A percentile compares a stretch with the other conserved stretches of the same genome.
These are phyloP conservation scores for Mimumesa dahlbomi DNA, from an alignment of 2,888 invertebrate species.

Conservation along the genomic window DNA sequence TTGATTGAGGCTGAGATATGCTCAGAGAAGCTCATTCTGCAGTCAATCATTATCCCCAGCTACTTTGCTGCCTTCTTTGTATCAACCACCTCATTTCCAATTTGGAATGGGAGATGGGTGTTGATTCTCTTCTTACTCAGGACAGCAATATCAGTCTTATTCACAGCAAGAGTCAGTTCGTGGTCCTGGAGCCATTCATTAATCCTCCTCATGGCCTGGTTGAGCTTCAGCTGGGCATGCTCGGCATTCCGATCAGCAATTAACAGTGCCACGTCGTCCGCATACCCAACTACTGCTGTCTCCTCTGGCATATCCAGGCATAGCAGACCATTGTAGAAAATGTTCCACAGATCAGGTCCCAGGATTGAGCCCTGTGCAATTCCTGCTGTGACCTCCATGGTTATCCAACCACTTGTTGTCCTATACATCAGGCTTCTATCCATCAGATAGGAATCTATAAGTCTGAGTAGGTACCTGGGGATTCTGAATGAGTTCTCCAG, in stretches of 20 bases:
- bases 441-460: background rate
- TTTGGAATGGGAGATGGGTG: background rate
- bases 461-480: background rate
- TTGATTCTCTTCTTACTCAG: background rate
- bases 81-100: background rate
- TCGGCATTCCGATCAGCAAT: background rate
- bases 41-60: background rate
- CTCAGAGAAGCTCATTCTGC: constrained; percentile 1
- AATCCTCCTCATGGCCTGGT: constrained; percentile 1
- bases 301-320: background rate
- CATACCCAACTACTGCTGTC: background rate
- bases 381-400: background rate
- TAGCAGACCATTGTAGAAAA: background rate
- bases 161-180: background rate
- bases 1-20: background rate
- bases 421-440: background rate
- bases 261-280: background rate
- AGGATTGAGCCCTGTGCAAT: background rate
- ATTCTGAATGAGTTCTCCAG: background rate
- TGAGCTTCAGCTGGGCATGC: background rate
- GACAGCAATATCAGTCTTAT: background rate
- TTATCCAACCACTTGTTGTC: background rate
- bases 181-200: background rate
- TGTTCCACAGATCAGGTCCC: constrained; percentile 4
- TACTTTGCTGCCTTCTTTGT: background rate